Conservation (phyloP, 2,888 invertebrate genomes). For the Deroplatys truncata region DNA sequence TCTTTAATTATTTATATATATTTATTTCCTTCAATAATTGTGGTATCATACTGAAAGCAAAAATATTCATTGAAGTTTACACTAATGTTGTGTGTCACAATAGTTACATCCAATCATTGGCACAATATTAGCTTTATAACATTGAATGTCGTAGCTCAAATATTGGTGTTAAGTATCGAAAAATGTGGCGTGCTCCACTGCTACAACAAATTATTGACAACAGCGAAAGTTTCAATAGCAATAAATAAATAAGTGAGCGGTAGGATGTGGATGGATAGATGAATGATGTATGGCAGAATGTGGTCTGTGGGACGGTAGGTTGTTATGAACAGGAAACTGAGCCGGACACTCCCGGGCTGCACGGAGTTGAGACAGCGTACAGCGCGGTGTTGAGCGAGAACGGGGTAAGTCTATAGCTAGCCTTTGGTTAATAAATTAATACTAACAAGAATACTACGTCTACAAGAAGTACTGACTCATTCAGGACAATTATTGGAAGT, state of each 20-base stretch:
- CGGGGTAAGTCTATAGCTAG: neutral
- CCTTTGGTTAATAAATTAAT: neutral
- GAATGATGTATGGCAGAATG: neutral
- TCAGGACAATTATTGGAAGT: too few species aligned
- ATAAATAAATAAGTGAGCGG: neutral
- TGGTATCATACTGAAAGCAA: too few species aligned
- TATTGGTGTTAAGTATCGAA: too few species aligned
- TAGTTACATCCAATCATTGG: too few species aligned
- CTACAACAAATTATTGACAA: neutral
- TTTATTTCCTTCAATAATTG: too few species aligned
- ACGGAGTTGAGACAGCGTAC: neutral
- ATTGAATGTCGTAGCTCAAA: too few species aligned
- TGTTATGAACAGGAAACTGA: slow-evolving; percentile 6
- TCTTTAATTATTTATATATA: too few species aligned
- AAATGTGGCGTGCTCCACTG: too few species aligned
- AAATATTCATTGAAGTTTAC: too few species aligned
- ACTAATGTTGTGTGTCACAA: too few species aligned
- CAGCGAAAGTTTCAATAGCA: neutral
- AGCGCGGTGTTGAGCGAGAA: neutral
- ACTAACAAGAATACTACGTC: neutral
- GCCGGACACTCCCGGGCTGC: neutral
- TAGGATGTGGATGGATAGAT: neutral
- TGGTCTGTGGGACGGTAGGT: neutral
- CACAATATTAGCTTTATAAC: too few species aligned
- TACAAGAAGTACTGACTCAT: too few species aligned